Percentiles rank a stretch among this genome's conserved stretches.
Evolutionary conservation across 2,797 vertebrate species (phyloP).

Genomic region (Pristis pectinata): DNA sequence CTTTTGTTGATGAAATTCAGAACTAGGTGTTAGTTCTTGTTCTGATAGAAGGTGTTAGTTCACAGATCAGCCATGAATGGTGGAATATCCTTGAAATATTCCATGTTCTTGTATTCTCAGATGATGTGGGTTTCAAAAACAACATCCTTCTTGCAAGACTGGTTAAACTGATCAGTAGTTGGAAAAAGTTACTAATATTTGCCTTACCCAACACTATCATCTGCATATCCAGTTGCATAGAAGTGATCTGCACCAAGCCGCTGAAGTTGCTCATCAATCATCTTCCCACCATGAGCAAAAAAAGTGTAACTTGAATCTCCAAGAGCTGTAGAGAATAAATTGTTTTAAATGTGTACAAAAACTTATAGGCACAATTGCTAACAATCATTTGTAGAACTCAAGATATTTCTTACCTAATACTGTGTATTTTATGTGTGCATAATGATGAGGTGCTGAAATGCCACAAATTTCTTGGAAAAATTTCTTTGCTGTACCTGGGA

Average conservation of each 20-base stretch:
- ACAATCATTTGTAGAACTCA: not conserved
- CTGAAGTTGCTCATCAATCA: slow-evolving; percentile 73
- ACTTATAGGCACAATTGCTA: not conserved
- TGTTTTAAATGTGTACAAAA: slow-evolving; percentile 34
- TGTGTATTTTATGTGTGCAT: slow-evolving; percentile 75
- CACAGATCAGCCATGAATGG: no score
- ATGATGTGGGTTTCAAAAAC: not conserved
- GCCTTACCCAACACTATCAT: slow-evolving; percentile 86
- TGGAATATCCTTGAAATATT: not conserved
- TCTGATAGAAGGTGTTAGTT: no score
- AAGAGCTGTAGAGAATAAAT: slow-evolving; percentile 63
- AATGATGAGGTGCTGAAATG: slow-evolving; percentile 62
- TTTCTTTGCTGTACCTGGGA: slow-evolving; percentile 75
- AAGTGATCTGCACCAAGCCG: slow-evolving; percentile 83
- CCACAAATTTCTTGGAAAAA: slow-evolving; percentile 77
- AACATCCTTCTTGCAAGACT: not conserved
- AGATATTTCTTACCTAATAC: slow-evolving; percentile 70
- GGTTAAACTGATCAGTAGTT: not conserved
- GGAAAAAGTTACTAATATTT: not conserved
- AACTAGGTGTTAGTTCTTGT: no score
- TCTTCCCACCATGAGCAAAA: slow-evolving; percentile 94
- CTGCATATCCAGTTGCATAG: slow-evolving; percentile 81
- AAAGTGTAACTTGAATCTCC: slow-evolving; percentile 89
- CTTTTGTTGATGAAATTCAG: no score
- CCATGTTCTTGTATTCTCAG: not conserved